Percentiles rank a stretch among this genome's conserved stretches.
Conservation (phyloP, 2,888 invertebrate species). For the Acronicta alni region DNA sequence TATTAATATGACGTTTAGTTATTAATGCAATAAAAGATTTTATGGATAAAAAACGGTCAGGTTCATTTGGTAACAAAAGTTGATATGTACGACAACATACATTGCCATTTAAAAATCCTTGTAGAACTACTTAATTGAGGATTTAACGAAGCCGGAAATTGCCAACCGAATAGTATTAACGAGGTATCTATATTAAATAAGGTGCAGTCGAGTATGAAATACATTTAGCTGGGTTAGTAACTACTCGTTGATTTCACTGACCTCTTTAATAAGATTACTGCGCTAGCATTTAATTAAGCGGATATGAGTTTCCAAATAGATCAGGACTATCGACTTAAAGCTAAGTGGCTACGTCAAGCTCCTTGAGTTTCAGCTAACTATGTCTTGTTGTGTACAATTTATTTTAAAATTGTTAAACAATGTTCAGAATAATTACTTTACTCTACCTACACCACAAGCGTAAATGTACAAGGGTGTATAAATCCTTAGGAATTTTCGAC, state of each 20-base stretch:
- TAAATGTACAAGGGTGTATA: too few relatives aligned
- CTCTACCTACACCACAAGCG: too few relatives aligned
- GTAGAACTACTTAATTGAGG: too few relatives aligned
- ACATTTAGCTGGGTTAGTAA: conserved; percentile 37
- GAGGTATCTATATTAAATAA: conserved; percentile 23
- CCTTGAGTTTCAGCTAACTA: not conserved
- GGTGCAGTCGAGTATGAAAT: conserved; percentile 31
- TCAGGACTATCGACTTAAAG: conserved; percentile 47
- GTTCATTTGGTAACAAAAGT: too few relatives aligned
- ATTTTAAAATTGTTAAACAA: too few relatives aligned
- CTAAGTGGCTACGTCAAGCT: conserved; percentile 19
- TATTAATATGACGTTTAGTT: too few relatives aligned
- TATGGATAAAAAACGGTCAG: too few relatives aligned
- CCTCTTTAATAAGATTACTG: conserved; percentile 62
- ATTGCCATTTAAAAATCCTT: too few relatives aligned
- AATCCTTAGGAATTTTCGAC: too few relatives aligned
- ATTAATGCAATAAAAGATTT: too few relatives aligned
- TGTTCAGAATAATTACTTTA: too few relatives aligned
- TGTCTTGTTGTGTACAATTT: not conserved
- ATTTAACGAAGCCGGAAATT: not conserved
- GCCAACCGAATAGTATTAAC: conserved; percentile 12
- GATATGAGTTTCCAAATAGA: conserved; percentile 67
- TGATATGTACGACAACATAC: too few relatives aligned
- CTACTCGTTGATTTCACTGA: conserved; percentile 57
- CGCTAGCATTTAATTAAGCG: conserved; percentile 66